Percentiles rank a stretch among this genome's conserved stretches.
phyloP scores from a whole-genome alignment of 2,797 vertebrate genomes.

The Nothura maculosa region DNA sequence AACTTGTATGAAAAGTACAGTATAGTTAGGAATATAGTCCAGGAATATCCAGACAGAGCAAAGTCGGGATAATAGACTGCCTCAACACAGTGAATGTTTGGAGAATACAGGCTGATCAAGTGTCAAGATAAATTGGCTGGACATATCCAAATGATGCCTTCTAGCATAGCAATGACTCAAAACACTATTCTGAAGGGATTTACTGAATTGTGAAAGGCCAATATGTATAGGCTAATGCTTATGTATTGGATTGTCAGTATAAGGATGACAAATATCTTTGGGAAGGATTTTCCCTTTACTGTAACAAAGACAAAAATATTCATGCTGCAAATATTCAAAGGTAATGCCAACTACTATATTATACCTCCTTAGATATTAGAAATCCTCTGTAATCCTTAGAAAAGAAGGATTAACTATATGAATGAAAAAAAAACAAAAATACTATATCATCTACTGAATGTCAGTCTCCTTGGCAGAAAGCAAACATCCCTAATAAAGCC shows the following conservation, averaged over 20 bases:
- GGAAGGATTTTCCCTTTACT: neutral
- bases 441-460: neutral
- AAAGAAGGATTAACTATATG: neutral
- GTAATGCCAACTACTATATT: neutral
- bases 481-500: neutral
- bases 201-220: neutral
- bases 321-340: neutral
- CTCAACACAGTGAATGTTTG: neutral
- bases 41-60: neutral
- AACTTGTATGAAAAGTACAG: neutral
- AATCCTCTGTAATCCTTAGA: neutral
- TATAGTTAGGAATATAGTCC: neutral
- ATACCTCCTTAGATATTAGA: neutral
- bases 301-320: neutral
- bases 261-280: neutral
- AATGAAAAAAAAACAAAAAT: neutral
- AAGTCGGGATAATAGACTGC: neutral
- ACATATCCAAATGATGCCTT: neutral
- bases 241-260: neutral
- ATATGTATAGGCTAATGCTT: neutral
- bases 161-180: neutral
- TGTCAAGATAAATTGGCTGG: neutral
- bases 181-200: neutral
- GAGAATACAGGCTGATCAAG: neutral
- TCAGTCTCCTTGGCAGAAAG: neutral